Evolutionary conservation across 2,113 vertebrate genomes (phyloP).

Genomic region (Raja brachyura): DNA sequence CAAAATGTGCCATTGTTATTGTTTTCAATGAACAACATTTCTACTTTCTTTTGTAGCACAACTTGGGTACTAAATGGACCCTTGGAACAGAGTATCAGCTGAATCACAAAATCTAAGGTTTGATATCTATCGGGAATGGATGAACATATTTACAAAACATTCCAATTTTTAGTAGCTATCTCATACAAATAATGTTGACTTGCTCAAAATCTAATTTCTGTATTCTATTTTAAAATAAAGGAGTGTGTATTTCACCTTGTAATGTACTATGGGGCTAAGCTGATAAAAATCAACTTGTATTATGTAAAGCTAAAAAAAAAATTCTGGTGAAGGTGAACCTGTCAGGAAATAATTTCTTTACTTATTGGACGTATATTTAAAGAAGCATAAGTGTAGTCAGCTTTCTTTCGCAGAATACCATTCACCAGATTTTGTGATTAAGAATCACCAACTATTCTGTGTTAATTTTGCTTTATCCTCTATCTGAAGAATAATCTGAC

Average conservation of each 20-base stretch:
- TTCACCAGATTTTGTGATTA: background rate
- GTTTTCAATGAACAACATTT: background rate
- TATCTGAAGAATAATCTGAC: background rate
- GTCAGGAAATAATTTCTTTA: background rate
- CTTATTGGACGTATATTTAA: background rate
- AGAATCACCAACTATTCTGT: background rate
- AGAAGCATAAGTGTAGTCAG: background rate
- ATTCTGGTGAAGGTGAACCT: background rate
- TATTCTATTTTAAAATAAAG: background rate
- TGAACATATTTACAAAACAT: slow-evolving; percentile 1
- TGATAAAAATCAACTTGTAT: background rate
- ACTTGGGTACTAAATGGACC: background rate
- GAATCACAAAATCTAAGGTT: background rate
- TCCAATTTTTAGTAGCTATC: background rate
- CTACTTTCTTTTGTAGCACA: background rate
- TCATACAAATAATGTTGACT: background rate
- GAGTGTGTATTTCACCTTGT: background rate
- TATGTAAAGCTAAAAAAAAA: too few relatives aligned
- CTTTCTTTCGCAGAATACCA: background rate
- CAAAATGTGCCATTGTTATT: background rate
- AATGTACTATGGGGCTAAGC: background rate
- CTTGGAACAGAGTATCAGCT: background rate
- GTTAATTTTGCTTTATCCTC: background rate
- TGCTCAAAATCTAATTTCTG: background rate
- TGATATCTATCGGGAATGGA: background rate